Base-by-base conservation (phyloP, 2,113 vertebrate species). In the Panurus biarmicus region DNA sequence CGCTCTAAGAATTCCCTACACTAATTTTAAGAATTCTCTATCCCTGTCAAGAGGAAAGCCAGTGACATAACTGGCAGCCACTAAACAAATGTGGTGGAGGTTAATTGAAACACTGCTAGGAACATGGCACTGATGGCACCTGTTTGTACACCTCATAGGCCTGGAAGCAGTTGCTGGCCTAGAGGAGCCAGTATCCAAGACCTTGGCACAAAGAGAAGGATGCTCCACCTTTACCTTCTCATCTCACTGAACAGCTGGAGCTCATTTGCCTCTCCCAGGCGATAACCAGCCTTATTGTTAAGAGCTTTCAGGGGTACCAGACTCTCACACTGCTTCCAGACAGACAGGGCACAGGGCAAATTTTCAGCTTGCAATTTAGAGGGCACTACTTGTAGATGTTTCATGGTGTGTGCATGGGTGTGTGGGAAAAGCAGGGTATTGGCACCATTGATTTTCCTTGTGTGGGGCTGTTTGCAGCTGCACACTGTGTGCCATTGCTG, bases 401-500 rank as follows among this genome's bases (percentile, higher is more conserved):
- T 47, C 35, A 9, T 20, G 47, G 16, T 62, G 72, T 19, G 22
- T 53, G 11, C 40, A 17, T 36, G 54, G 18, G 19, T 66, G 50
- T 23, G 20, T 38, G 56, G 58, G 61, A 60, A 47, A 60, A 62
- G 42, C 9, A 82, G 50, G 20, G 23, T 42, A 12, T 1, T 5
- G 47, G 33, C 40, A 70, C 16, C 0, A 0, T n/a, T 70, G 45
- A 48, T 44, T 33, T 64, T 74, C 54, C 48, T 56, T 33, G 53
- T 7, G 22, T 3, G 4, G 15, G 53, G 73, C 53, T 47, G 3
- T 25, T 36, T 48, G 54, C 85, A 72, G 62, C 71, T n/a, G 71
- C n/a, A 23, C 0, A 1, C 13, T 3, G 16, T 1, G 6, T 51
- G 57, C 22, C 23, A 7, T 4, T 0, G 0, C 16, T 40, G 2